phyloP scores from a whole-genome alignment of 92 coral and sea anemone genomes.

The Pocillopora meandrina region DNA sequence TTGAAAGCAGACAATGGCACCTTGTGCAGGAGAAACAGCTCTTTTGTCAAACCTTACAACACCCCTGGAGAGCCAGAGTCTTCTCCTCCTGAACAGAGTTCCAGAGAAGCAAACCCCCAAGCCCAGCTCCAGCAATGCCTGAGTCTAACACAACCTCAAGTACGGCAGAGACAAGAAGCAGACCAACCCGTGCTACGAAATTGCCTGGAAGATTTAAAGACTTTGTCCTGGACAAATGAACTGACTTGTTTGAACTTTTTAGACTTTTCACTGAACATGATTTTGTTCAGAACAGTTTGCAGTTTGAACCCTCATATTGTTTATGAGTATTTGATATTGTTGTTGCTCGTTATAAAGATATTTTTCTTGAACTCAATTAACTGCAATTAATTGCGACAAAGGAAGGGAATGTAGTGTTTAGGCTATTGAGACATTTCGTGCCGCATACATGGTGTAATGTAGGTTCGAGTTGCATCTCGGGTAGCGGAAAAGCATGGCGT shows the following conservation, averaged over 20 bases:
- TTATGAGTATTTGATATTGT: constrained; percentile 9
- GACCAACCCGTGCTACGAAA: constrained; percentile 16
- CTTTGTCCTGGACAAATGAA: constrained; percentile 30
- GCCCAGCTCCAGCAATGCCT: no score
- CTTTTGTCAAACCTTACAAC: constrained; percentile 46
- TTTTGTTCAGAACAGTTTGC: constrained; percentile 12
- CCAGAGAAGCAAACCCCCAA: background rate
- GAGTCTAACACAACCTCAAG: background rate
- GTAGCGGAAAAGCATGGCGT: no score
- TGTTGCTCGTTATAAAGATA: background rate
- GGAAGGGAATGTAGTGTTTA: no score
- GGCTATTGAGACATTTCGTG: no score
- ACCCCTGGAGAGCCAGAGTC: constrained; percentile 26
- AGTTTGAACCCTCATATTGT: constrained; percentile 3
- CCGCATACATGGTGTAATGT: no score
- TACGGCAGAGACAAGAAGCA: constrained; percentile 23
- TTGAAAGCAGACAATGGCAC: constrained; percentile 33
- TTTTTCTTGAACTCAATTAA: constrained; percentile 20
- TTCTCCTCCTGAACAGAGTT: background rate
- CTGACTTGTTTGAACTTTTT: constrained; percentile 4
- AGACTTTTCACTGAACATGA: background rate
- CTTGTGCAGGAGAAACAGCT: constrained; percentile 46
- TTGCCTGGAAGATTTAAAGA: constrained; percentile 26
- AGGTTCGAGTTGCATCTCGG: no score
- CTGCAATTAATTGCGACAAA: background rate